Evolutionary conservation across 2,797 vertebrate species (phyloP), one percentile per base, ranked within the genome.

Genomic region (Eupleurogrammus muticus): DNA sequence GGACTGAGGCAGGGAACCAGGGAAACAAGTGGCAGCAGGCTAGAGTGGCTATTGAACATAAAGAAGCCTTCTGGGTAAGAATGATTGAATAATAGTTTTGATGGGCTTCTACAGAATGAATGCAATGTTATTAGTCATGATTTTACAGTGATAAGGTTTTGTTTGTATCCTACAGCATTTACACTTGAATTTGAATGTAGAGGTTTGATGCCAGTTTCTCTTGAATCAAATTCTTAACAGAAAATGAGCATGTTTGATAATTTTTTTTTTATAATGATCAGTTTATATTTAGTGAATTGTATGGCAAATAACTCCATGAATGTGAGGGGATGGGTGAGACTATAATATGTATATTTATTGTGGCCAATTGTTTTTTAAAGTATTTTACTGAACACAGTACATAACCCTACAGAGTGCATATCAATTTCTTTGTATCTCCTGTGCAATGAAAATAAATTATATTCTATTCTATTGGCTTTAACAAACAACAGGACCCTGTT

Each of bases 21-120:
- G 90, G 89, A 47, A 70, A 93, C 58, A 52, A 81, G 53, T 95
- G 94, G 93, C 80, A 69, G 28, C 53, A 50, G 58, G 87, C 68
- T 54, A 79, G 19, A 35, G 24, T 94, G 57, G 46, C 60, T 42
- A 46, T 92, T 21, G 57, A 81, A 58, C 83, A 88, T 24, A 5
- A 65, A 34, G 80, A 93, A 40, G 66, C 90, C 66, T 94, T 93
- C 83, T 94, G 93, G 94, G 94, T 95, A 94, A 83, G 65, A 47
- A 58, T 53, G 3, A 56, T 2, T 4, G 44, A 6, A 4, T 35
- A 1, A 35, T 3, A 13, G 12, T 40, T 40, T 40, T 40, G 14
- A 40, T 24, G 20, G 2, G 3, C 64, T 51, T 52, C 2, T 38
- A 35, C 4, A 46, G 20, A 24, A 42, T 1, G 0, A 16, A 28